Evolutionary conservation across 2,113 vertebrate genomes (phyloP).

Genomic region (Saguinus imperator): DNA sequence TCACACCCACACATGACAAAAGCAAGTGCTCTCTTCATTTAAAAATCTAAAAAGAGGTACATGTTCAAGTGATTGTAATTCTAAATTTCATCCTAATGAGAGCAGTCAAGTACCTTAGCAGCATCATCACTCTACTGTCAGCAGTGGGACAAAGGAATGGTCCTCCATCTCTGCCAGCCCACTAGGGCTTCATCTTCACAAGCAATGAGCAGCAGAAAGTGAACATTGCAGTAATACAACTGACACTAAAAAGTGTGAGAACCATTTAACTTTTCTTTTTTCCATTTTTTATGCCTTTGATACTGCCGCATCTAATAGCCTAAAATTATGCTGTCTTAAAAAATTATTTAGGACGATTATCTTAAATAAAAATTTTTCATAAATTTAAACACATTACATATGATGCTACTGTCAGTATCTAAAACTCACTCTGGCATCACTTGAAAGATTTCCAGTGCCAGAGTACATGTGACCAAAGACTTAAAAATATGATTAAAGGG

Average conservation of each 20-base stretch:
- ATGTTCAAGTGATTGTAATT: too few species aligned
- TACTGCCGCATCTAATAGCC: neutral
- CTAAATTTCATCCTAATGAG: neutral
- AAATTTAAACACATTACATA: neutral
- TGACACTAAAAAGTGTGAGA: neutral
- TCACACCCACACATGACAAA: neutral
- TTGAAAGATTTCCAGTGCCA: neutral
- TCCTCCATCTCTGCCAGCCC: neutral
- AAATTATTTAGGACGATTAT: too few species aligned
- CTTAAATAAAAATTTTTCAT: neutral
- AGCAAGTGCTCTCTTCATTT: neutral
- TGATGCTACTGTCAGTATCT: slow-evolving; percentile 9
- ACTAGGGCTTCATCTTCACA: too few species aligned
- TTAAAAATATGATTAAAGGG: slow-evolving; percentile 21
- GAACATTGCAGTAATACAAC: neutral
- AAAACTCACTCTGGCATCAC: neutral
- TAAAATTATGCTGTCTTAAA: neutral
- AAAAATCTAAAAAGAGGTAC: neutral
- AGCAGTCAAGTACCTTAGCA: neutral
- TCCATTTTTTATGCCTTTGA: neutral
- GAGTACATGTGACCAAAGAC: too few species aligned
- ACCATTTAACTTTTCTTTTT: too few species aligned
- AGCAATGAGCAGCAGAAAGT: too few species aligned
- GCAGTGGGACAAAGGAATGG: fast-evolving
- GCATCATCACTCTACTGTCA: fast-evolving